phyloP scores from a whole-genome alignment of 1,140 invertebrate genomes.

The Drosophila lowei region DNA sequence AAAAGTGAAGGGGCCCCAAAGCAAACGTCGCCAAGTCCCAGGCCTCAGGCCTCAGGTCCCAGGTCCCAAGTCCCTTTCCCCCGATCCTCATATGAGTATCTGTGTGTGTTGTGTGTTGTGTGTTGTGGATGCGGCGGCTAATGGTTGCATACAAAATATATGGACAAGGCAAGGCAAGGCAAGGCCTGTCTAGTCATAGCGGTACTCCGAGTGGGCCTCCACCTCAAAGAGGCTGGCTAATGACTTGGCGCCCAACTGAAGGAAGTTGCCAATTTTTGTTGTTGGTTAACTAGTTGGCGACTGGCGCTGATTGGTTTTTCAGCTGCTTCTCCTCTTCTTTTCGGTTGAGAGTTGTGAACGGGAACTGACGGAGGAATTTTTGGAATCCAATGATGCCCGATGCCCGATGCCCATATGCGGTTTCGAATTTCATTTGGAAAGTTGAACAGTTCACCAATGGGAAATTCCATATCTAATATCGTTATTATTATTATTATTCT shows the following conservation, averaged over 20 bases:
- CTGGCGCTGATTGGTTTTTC: slow-evolving; percentile 48
- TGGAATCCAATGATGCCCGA: too few species aligned
- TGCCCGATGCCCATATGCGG: too few species aligned
- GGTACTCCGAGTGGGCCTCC: slow-evolving; percentile 67
- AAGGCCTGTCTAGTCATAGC: slow-evolving; percentile 71
- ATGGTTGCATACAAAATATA: slow-evolving; percentile 51
- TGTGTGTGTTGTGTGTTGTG: slow-evolving; percentile 47
- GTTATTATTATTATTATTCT: too few species aligned
- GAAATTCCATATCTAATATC: too few species aligned
- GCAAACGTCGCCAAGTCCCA: slow-evolving; percentile 58
- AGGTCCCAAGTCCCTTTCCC: slow-evolving; percentile 25
- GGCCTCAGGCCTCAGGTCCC: slow-evolving; percentile 14
- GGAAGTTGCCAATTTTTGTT: slow-evolving; percentile 73
- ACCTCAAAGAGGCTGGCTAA: slow-evolving; percentile 42
- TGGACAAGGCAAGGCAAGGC: slow-evolving; percentile 20
- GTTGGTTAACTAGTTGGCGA: slow-evolving; percentile 36
- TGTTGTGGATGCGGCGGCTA: slow-evolving; percentile 60
- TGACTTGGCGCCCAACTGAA: slow-evolving; percentile 72
- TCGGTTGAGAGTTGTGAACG: too few species aligned
- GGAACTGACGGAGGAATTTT: too few species aligned
- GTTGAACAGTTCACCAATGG: too few species aligned
- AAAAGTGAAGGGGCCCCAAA: slow-evolving; percentile 74
- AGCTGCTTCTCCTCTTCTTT: not conserved
- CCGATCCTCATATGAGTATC: slow-evolving; percentile 28
- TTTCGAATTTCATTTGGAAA: too few species aligned